phyloP scores from a whole-genome alignment of 2,113 vertebrate species.

The Bambusicola thoracicus region DNA sequence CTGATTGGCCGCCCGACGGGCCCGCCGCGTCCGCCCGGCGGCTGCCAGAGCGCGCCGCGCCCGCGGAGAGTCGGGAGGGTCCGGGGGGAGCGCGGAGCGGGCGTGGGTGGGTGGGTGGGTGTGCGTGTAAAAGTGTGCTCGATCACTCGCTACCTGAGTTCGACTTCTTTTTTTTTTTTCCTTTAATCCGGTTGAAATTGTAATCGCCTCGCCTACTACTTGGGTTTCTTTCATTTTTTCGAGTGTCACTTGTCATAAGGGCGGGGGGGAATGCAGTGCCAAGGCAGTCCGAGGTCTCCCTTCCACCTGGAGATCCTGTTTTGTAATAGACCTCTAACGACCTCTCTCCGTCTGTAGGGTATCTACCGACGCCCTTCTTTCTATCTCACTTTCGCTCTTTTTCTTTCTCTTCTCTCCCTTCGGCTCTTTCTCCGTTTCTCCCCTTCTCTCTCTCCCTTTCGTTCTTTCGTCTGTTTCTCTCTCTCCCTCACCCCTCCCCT shows the following conservation, averaged over 20 bases:
- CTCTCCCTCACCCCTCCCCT: accelerated
- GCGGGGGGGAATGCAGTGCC: neutral
- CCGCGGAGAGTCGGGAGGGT: slow-evolving; percentile 62
- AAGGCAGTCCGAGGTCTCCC: neutral
- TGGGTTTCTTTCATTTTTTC: neutral
- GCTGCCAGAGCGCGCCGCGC: slow-evolving; percentile 69
- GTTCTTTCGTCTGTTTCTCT: no score
- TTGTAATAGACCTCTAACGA: neutral
- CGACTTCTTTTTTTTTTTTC: neutral
- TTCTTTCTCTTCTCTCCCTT: no score
- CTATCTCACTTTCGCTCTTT: neutral
- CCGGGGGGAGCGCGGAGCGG: slow-evolving; percentile 34
- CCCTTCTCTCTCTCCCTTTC: no score
- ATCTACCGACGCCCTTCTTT: no score
- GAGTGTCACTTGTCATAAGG: slow-evolving; percentile 40
- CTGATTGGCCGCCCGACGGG: slow-evolving; percentile 89
- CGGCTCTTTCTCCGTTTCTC: neutral
- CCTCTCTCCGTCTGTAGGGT: neutral
- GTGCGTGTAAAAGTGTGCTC: neutral
- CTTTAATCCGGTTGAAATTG: neutral
- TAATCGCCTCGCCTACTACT: neutral
- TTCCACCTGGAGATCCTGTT: neutral
- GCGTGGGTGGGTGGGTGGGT: neutral
- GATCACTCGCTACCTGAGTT: neutral
- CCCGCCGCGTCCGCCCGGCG: slow-evolving; percentile 87